Base-by-base conservation (phyloP, 2,113 vertebrate genomes). In the Canis aureus region DNA sequence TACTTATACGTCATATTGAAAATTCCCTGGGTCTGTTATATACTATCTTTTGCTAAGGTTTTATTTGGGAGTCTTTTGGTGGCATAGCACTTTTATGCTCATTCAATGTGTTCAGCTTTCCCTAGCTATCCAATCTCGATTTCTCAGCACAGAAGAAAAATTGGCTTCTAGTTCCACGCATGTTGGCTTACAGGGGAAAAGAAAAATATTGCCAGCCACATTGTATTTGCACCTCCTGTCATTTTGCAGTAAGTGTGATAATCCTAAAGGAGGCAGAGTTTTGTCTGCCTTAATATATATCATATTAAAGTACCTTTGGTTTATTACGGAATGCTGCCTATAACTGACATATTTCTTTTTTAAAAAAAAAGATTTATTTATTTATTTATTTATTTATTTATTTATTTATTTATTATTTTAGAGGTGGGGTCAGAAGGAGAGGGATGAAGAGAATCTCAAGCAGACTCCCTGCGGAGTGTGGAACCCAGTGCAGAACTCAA, bases 111-210 rank as follows among this genome's bases (percentile, higher is more conserved):
- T 38, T 96, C 74, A 32, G 38, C 20, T 73, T 81, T 93, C 12
- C 4, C 53, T 90, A 57, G 69, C 13, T 97, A 93, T 81, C 76
- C 19, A 80, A 62, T 49, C 76, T 96, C 87, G 95, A 62, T 89
- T 95, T 97, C 51, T 95, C 67, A 93, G 76, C 84, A 93, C 25
- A 60, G 62, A 86, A 94, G 88, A 91, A 95, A 96, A 96, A 94
- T 93, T 96, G 92, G 25, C 89, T 97, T 94, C 94, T 67, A 85
- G 55, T 88, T 92, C 81, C 38, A 91, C 59, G 73, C 13, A 29
- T 86, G n/a, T 86, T 97, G 95, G 88, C 81, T 97, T 93, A 87
- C 4, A 88, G 12, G 15, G 35, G 35, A 96, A 96, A 66, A 94
- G 91, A 97, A 97, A 96, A 82, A 86, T 92, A 79, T 85, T 73